Percentiles rank a stretch among this genome's conserved stretches.
These are phyloP conservation scores for Callithrix jacchus DNA, from an alignment of 2,113 vertebrate genomes.

Conservation along the genomic window DNA sequence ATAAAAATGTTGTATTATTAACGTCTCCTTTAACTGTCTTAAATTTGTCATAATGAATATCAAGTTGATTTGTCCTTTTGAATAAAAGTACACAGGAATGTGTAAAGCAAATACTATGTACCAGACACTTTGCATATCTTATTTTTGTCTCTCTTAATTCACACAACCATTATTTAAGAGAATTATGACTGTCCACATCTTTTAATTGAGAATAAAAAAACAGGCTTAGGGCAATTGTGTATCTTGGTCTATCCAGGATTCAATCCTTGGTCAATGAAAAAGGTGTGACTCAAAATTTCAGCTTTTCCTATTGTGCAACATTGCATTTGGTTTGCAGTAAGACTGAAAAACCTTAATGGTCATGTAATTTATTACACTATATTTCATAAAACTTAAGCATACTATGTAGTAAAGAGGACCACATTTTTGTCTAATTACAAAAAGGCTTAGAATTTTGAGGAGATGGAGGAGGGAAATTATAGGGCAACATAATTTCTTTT, in stretches of 20 bases:
- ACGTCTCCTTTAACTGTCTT: neutral
- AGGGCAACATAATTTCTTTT: neutral
- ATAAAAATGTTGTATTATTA: neutral
- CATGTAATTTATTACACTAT: neutral
- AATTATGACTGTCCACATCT: neutral
- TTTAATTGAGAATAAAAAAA: neutral
- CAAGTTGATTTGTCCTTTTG: neutral
- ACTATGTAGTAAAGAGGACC: neutral
- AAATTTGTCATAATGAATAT: neutral
- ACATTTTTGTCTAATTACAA: conserved; percentile 9
- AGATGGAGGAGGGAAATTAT: neutral
- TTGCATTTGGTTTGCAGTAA: neutral
- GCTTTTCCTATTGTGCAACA: neutral
- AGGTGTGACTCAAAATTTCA: neutral
- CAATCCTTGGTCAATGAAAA: neutral
- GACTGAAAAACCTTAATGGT: neutral
- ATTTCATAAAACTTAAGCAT: neutral
- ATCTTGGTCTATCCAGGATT: neutral
- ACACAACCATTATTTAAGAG: neutral
- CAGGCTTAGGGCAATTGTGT: neutral
- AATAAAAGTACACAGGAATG: neutral
- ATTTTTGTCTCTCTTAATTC: neutral
- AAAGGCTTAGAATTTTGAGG: neutral
- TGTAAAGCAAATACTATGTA: neutral
- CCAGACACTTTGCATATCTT: neutral